Base-by-base conservation (phyloP, 2,113 vertebrate genomes). In the Bos taurus region DNA sequence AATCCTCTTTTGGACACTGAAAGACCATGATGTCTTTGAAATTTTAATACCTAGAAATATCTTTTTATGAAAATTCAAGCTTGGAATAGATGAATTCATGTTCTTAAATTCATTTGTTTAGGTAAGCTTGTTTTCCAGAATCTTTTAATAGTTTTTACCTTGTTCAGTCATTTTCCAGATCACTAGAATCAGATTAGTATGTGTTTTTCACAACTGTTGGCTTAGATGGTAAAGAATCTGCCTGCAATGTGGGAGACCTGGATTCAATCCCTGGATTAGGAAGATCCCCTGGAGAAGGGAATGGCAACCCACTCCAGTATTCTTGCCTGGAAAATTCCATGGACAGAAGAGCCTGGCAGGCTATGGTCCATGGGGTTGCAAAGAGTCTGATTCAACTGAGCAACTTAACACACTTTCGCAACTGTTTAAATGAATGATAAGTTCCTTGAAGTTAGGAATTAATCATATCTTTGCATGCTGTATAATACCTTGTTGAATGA, bases 31-130 rank as follows among this genome's bases (percentile, higher is more conserved):
- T 67, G 6, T 80, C 16, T 84, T 93, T 94, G 93, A 91, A 94
- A 88, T 85, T 59, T 86, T 85, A 85, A 88, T 21, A 88, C 19
- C 13, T 78, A 57, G 50, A 78, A 87, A 71, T 77, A 60, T 30
- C 90, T 30, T 86, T 91, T 93, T 60, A 78, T 88, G 54, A 88
- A 81, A 94, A 88, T 21, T 84, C 0, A 19, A 81, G 80, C 33
- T 26, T 28, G 64, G 33, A 95, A 56, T 71, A 6, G n/a, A 36
- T 19, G 36, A 62, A 90, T 93, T 90, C n/a, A 43, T 91, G 28
- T 94, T 52, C 48, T 74, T 93, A 16, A 13, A 30, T 95, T 57
- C 64, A 46, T 91, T 97, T 94, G 90, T 74, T 92, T 56, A 88
- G 43, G 17, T 90, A 82, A 82, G 5, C 43, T 46, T 54, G 4